Evolutionary conservation across 2,113 vertebrate species (phyloP).

Genomic region (Nycticryphes semicollaris): DNA sequence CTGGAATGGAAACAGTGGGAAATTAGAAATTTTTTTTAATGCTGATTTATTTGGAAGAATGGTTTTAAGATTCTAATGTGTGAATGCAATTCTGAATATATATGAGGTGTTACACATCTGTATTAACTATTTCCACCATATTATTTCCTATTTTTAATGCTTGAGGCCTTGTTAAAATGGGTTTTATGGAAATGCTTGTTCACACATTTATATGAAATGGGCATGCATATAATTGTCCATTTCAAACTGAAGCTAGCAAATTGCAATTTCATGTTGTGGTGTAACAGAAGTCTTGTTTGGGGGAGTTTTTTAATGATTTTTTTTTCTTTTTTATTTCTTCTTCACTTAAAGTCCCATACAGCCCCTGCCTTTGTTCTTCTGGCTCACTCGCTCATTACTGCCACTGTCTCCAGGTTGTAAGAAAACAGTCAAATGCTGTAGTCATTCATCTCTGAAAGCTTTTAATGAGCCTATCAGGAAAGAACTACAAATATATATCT

Average conservation of each 20-base stretch:
- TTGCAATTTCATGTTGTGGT: background rate
- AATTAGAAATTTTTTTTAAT: background rate
- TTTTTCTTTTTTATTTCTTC: rapidly evolving
- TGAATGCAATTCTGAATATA: background rate
- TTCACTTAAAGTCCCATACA: background rate
- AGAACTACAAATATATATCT: conserved; percentile 47
- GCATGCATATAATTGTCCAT: background rate
- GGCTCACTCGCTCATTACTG: background rate
- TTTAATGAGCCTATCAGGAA: conserved; percentile 47
- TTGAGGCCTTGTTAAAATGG: background rate
- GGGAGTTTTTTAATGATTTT: background rate
- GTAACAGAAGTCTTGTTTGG: background rate
- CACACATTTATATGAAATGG: background rate
- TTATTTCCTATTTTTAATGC: conserved; percentile 7
- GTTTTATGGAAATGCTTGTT: background rate
- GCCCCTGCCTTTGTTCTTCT: background rate
- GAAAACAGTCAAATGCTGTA: background rate
- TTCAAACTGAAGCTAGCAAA: background rate
- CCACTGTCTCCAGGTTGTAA: background rate
- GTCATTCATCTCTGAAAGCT: conserved; percentile 57
- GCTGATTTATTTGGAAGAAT: background rate
- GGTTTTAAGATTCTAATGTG: background rate
- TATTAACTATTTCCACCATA: background rate
- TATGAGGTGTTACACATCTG: background rate
- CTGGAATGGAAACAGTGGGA: background rate